These are phyloP conservation scores for Hydractinia symbiolongicarpus DNA, from an alignment of 30 jellyfish, hydroid and myxozoan genomes.

Conservation along the genomic window DNA sequence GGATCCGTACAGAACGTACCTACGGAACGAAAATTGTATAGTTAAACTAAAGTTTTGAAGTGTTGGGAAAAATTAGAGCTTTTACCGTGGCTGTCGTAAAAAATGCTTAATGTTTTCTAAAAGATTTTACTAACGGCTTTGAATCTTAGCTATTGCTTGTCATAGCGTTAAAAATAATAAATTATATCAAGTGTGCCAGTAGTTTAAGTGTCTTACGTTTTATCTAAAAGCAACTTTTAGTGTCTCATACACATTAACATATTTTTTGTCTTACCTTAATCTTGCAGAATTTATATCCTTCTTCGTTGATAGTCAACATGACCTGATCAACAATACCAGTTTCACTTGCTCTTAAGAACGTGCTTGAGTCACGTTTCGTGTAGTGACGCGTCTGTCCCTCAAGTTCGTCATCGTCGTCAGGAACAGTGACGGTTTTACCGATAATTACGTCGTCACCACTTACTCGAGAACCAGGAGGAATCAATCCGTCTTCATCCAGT, in stretches of 20 bases:
- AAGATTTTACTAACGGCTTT: too few species aligned
- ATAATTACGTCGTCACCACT: slow-evolving; percentile 99
- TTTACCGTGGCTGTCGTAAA: too few species aligned
- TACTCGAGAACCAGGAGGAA: slow-evolving; percentile 98
- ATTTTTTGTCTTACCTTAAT: slow-evolving; percentile 51
- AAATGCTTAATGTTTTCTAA: too few species aligned
- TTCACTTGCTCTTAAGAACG: slow-evolving; percentile 96
- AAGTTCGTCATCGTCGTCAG: slow-evolving; percentile 94
- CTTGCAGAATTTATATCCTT: slow-evolving; percentile 92
- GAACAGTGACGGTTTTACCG: slow-evolving; percentile 93
- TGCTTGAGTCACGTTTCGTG: slow-evolving; percentile 91
- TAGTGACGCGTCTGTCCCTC: slow-evolving; percentile 71
- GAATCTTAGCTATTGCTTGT: too few species aligned
- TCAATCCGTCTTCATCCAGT: slow-evolving; percentile 98
- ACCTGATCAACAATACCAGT: slow-evolving; percentile 99
- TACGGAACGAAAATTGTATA: background rate
- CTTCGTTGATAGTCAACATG: slow-evolving; percentile 94
- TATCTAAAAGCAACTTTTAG: too few species aligned
- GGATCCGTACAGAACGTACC: slow-evolving; percentile 98
- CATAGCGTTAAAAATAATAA: too few species aligned
- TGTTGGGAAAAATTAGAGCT: background rate
- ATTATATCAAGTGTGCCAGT: too few species aligned
- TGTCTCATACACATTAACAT: too few species aligned
- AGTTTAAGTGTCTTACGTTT: too few species aligned
- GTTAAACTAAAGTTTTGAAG: background rate